A percentile compares a stretch with the other conserved stretches of the same genome.
Conservation (phyloP, 1,140 invertebrate genomes). For the Helicoverpa armigera region DNA sequence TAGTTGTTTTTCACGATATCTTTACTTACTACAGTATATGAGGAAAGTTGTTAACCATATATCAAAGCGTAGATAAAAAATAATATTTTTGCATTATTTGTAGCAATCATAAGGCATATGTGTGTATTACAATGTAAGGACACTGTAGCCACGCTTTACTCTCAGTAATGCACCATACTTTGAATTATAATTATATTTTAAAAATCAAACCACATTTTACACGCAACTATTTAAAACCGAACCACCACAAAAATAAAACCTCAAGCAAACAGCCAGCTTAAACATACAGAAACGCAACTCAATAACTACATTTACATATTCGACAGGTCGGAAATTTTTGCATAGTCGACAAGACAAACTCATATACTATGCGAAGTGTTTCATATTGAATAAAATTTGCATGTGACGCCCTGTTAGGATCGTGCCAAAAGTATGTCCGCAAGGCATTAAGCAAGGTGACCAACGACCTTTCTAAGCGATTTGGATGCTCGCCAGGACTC, state of each 20-base stretch:
- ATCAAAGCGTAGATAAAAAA: not conserved
- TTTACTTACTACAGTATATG: not conserved
- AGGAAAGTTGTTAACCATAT: not conserved
- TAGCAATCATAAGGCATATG: too few species aligned
- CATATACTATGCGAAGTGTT: constrained; percentile 56
- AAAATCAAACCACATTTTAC: too few species aligned
- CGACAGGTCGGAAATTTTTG: constrained; percentile 41
- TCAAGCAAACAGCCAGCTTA: constrained; percentile 11
- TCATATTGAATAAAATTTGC: constrained; percentile 60
- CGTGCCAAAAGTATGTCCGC: constrained; percentile 64
- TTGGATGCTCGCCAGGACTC: constrained; percentile 69
- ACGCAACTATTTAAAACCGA: not conserved
- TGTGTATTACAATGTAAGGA: too few species aligned
- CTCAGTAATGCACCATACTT: too few species aligned
- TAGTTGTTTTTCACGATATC: not conserved
- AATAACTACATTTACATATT: constrained; percentile 58
- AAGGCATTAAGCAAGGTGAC: constrained; percentile 73
- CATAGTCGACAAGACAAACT: constrained; percentile 43
- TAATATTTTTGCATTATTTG: too few species aligned
- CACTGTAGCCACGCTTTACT: too few species aligned
- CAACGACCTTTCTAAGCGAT: constrained; percentile 66
- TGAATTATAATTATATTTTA: too few species aligned
- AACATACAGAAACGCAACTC: constrained; percentile 51
- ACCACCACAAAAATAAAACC: constrained; percentile 2
- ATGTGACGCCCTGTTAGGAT: constrained; percentile 55